These are phyloP conservation scores for Sebastiscus tertius DNA, from an alignment of 2,797 vertebrate species.

Conservation along the genomic window DNA sequence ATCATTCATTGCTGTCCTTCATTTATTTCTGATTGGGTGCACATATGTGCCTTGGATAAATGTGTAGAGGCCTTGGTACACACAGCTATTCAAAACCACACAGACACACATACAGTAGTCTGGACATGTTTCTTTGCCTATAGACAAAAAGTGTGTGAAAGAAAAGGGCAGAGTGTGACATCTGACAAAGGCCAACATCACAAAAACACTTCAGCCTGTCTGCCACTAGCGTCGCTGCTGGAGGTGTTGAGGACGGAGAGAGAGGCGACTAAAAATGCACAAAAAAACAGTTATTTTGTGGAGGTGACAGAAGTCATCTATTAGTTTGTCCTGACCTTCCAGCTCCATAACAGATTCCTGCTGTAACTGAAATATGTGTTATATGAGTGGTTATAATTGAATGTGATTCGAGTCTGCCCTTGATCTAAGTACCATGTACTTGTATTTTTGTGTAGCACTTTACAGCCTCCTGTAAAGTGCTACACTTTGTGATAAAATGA, in stretches of 20 bases:
- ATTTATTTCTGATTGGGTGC: not conserved
- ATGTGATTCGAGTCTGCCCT: slow-evolving; percentile 34
- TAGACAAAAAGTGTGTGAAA: slow-evolving; percentile 32
- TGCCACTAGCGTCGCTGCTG: slow-evolving; percentile 41
- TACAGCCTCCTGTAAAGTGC: slow-evolving; percentile 21
- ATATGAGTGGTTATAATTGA: slow-evolving; percentile 29
- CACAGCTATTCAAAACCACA: slow-evolving; percentile 12
- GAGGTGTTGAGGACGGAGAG: slow-evolving; percentile 44
- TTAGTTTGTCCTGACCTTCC: slow-evolving; percentile 16
- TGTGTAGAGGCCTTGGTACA: not conserved
- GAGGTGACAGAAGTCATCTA: slow-evolving; percentile 39
- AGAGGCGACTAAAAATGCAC: slow-evolving; percentile 26
- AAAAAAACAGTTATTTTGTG: slow-evolving; percentile 22
- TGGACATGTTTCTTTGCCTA: slow-evolving; percentile 29
- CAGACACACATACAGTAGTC: slow-evolving; percentile 12
- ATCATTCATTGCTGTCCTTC: not conserved
- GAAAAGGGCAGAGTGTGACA: slow-evolving; percentile 76
- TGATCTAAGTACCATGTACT: slow-evolving; percentile 35
- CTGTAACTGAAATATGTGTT: slow-evolving; percentile 20
- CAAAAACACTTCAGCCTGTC: slow-evolving; percentile 63
- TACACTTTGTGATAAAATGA: slow-evolving; percentile 36
- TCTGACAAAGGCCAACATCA: slow-evolving; percentile 75
- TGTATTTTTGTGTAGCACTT: not conserved
- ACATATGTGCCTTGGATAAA: not conserved
- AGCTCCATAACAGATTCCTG: slow-evolving; percentile 24